Conservation (phyloP, 2,888 invertebrate species). For the Caenorhabditis japonica region DNA sequence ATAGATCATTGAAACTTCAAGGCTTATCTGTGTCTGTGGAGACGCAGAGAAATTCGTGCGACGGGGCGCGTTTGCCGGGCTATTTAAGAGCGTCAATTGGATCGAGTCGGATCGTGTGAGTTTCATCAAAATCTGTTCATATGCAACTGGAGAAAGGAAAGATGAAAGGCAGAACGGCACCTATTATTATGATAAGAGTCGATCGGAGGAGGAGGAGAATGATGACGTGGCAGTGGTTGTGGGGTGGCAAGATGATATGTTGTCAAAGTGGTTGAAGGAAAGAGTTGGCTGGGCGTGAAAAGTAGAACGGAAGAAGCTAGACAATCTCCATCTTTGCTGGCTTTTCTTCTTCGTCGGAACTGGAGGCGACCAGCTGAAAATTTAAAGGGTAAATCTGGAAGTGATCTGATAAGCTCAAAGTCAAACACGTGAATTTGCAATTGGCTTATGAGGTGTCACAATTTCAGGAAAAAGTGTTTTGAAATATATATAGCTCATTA, state of each 20-base stretch:
- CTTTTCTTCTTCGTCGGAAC: constrained; percentile 48
- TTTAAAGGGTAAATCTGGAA: background rate
- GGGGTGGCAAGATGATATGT: constrained; percentile 53
- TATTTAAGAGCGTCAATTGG: constrained; percentile 48
- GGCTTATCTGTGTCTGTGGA: too few species aligned
- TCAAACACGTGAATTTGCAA: too few species aligned
- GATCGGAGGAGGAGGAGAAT: constrained; percentile 20
- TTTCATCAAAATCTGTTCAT: constrained; percentile 52
- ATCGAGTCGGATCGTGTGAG: too few species aligned
- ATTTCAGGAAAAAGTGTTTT: too few species aligned
- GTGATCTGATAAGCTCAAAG: too few species aligned
- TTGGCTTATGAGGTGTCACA: too few species aligned
- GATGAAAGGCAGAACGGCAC: constrained; percentile 12
- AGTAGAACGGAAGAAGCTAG: constrained; percentile 6
- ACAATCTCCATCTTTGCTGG: constrained; percentile 54
- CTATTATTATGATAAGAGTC: constrained; percentile 42
- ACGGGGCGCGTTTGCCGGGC: too few species aligned
- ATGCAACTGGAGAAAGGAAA: constrained; percentile 25
- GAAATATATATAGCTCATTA: too few species aligned
- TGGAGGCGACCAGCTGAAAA: constrained; percentile 49
- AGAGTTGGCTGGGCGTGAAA: constrained; percentile 14
- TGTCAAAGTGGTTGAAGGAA: constrained; percentile 29
- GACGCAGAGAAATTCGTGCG: too few species aligned
- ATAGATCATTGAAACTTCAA: constrained; percentile 41
- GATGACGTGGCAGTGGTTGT: constrained; percentile 37